Percentiles rank a stretch among this genome's conserved stretches.
Evolutionary conservation across 1,140 invertebrate genomes (phyloP).

Genomic region (Andrena cerasifolii): DNA sequence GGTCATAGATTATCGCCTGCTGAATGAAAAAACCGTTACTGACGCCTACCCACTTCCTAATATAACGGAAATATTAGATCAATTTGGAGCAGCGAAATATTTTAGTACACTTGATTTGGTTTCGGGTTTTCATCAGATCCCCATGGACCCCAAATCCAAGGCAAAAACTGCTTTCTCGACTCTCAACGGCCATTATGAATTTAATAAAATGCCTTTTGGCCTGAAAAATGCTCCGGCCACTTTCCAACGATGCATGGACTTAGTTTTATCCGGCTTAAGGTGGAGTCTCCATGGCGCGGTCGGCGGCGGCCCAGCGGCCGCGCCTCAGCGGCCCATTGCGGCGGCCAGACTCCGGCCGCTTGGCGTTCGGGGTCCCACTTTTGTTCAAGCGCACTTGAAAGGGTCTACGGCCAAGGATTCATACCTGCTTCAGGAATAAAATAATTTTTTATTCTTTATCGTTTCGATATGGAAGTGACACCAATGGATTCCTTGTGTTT

Average conservation of each 20-base stretch:
- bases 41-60: too few species aligned
- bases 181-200: conserved; percentile 1
- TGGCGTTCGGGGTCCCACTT: too few species aligned
- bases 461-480: too few species aligned
- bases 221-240: background rate
- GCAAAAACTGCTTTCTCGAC: conserved; percentile 17
- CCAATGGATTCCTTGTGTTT: too few species aligned
- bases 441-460: too few species aligned
- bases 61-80: conserved; percentile 9
- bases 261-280: background rate
- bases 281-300: too few species aligned
- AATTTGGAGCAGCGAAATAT: conserved; percentile 10
- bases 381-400: too few species aligned
- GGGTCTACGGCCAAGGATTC: too few species aligned
- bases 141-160: background rate
- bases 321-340: too few species aligned
- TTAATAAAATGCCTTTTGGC: conserved; percentile 6
- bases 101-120: conserved; percentile 15
- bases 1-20: background rate
- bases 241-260: background rate
- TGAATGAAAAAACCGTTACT: background rate
- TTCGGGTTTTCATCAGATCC: conserved; percentile 12
- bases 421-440: too few species aligned
- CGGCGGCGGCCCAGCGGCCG: too few species aligned
- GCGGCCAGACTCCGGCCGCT: too few species aligned